Base-by-base conservation (phyloP, 2,113 vertebrate species). In the Sula dactylatra region DNA sequence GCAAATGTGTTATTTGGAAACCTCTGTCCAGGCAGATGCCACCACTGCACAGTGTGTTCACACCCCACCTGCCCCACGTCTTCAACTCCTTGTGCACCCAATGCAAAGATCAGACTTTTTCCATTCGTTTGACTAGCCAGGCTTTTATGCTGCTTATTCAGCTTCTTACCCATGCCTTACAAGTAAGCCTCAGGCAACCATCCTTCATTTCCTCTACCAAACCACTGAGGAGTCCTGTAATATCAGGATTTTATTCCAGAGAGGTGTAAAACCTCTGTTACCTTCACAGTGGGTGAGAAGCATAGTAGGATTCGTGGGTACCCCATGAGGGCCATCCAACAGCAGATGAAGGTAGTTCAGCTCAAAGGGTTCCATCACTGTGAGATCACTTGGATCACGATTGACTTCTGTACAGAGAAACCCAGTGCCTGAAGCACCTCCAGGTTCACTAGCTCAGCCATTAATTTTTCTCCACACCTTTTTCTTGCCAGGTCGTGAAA, bases 221-320 rank as follows among this genome's bases (percentile, higher is more conserved):
- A 82, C 24, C 66, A 65, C 31, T 12, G 20, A 77, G 16, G 17
- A 87, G 82, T 42, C 29, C 56, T 56, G 12, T 25, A 76, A 38
- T 27, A 86, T 11, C 11, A 64, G 15, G 22, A 71, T 49, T 95
- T 72, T 81, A 36, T 55, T 78, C 26, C 44, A 54, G 42, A 67
- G 16, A 54, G 13, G 27, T 69, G 24, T 16, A 79, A 71, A 93
- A 79, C 15, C 45, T 34, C 54, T 52, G 40, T 65, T n/a, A 72
- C 44, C 25, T 42, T 82, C 72, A 36, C 2, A 54, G 34, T 11
- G 42, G 21, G 21, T 72, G 31, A 50, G 24, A n/a, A 73, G 6
- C 1, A 0, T 5, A 69, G 16, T 4, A 45, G 36, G 2, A 0
- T 38, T 64, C 7, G 21, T 52, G 21, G 40, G 11, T 52, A 81